These are phyloP conservation scores for Poecile atricapillus DNA, from an alignment of 2,113 vertebrate species.

Conservation along the genomic window DNA sequence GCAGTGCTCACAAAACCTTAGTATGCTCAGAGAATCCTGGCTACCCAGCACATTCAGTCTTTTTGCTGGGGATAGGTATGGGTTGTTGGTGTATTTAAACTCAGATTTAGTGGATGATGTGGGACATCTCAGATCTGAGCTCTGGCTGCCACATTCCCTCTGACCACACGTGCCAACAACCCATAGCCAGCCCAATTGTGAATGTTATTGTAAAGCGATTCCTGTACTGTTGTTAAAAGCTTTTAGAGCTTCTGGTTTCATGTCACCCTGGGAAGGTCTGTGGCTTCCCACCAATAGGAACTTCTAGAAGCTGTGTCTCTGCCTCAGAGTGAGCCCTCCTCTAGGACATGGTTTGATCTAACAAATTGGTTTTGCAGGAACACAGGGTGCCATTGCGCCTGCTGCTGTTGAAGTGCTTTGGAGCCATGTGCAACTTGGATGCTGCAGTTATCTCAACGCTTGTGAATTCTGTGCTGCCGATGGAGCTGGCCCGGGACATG, in stretches of 20 bases:
- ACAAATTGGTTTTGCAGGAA: slow-evolving; percentile 75
- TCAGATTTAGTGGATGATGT: background rate
- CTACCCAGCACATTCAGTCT: background rate
- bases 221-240: background rate
- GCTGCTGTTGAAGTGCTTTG: slow-evolving; percentile 94
- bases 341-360: background rate
- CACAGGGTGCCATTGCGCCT: slow-evolving; percentile 86
- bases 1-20: background rate
- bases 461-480: slow-evolving; percentile 93
- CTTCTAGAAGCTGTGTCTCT: background rate
- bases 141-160: background rate
- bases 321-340: background rate
- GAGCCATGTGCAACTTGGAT: slow-evolving; percentile 95
- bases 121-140: background rate
- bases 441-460: slow-evolving; percentile 89
- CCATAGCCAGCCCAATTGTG: background rate
- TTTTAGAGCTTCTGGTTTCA: background rate
- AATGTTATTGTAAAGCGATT: rapidly evolving
- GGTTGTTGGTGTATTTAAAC: background rate
- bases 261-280: background rate
- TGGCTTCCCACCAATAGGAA: background rate
- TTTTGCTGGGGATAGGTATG: background rate
- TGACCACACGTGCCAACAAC: rapidly evolving
- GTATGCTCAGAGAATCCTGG: background rate
- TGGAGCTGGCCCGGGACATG: slow-evolving; percentile 96